These are phyloP conservation scores for Drosophila birchii DNA, from an alignment of 2,888 invertebrate species.

Conservation along the genomic window DNA sequence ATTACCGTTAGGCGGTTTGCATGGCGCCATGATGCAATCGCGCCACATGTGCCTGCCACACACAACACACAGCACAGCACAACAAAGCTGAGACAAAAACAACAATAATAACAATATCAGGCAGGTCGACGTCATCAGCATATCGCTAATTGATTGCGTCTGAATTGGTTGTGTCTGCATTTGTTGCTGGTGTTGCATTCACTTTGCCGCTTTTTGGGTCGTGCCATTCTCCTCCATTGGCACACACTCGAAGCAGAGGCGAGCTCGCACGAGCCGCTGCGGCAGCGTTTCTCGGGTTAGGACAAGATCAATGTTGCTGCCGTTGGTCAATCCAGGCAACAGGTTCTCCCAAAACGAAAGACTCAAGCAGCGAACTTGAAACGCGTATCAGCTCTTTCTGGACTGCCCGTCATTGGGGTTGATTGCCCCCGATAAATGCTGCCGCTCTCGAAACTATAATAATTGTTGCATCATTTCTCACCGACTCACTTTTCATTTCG, in stretches of 20 bases:
- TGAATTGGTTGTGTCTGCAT: conserved; percentile 45
- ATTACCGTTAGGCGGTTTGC: conserved; percentile 76
- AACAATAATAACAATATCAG: not conserved
- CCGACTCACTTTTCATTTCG: conserved; percentile 24
- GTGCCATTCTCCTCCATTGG: conserved; percentile 74
- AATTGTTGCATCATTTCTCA: conserved; percentile 62
- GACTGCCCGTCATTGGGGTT: conserved; percentile 56
- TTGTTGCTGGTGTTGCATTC: conserved; percentile 68
- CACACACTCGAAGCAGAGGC: conserved; percentile 23
- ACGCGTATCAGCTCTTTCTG: conserved; percentile 31
- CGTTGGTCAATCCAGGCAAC: conserved; percentile 62
- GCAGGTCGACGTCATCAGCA: conserved; percentile 59
- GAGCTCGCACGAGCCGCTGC: conserved; percentile 4
- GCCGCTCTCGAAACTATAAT: conserved; percentile 21
- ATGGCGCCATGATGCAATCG: conserved; percentile 77
- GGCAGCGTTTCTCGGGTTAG: conserved; percentile 53
- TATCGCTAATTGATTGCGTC: conserved; percentile 77
- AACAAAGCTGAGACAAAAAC: conserved; percentile 13
- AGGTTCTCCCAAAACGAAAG: conserved; percentile 70
- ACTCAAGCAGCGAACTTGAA: conserved; percentile 75
- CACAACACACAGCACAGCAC: conserved; percentile 2
- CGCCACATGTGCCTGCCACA: conserved; percentile 72
- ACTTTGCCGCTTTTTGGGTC: conserved; percentile 74
- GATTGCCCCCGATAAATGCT: conserved; percentile 44
- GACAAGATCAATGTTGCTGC: conserved; percentile 79